Conservation (phyloP, 2,797 vertebrate genomes). For the Rhabdophis nuchalis region DNA sequence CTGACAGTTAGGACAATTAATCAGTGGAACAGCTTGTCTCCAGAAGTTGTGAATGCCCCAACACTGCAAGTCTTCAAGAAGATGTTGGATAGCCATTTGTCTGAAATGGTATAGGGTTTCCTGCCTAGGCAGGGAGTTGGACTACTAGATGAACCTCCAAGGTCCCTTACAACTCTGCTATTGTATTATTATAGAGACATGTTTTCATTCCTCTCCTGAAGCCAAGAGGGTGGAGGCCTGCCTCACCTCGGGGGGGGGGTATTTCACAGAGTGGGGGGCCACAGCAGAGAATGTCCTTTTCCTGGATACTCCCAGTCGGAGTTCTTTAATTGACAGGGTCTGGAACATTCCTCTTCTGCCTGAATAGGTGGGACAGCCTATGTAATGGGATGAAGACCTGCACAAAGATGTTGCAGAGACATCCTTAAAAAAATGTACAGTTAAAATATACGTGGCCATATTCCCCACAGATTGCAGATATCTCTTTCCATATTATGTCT, state of each 20-base stretch:
- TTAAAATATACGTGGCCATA: neutral
- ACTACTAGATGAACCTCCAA: too few relatives aligned
- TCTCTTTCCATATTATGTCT: neutral
- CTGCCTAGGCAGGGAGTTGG: too few relatives aligned
- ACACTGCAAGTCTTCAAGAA: too few relatives aligned
- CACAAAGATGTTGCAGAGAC: neutral
- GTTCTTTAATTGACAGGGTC: neutral
- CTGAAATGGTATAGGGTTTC: too few relatives aligned
- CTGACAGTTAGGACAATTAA: too few relatives aligned
- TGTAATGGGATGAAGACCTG: neutral
- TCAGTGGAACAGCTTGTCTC: too few relatives aligned
- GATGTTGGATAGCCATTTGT: too few relatives aligned
- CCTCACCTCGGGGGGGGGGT: rapidly evolving
- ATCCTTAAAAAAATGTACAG: neutral
- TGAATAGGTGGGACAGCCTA: neutral
- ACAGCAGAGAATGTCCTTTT: neutral
- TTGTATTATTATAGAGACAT: too few relatives aligned
- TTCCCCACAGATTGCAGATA: neutral
- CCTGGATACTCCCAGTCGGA: neutral
- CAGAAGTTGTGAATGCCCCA: too few relatives aligned
- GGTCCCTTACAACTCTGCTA: too few relatives aligned
- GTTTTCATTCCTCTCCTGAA: neutral
- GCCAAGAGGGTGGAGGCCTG: neutral
- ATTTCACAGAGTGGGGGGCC: neutral
- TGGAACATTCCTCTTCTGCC: neutral